Conservation (phyloP, 2,888 invertebrate genomes). For the Sthenelais limicola region DNA sequence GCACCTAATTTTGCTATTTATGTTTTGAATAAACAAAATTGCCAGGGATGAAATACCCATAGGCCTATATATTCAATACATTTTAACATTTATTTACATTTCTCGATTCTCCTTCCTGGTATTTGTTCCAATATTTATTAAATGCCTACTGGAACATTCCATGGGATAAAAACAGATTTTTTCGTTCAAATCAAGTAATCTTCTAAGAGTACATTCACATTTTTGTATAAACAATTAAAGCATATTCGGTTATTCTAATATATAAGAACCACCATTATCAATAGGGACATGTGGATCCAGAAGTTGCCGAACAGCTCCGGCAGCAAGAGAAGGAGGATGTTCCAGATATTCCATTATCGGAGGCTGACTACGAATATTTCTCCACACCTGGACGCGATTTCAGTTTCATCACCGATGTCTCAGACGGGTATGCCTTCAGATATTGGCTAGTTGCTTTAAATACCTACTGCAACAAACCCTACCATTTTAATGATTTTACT, state of each 20-base stretch:
- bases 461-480: too few species aligned
- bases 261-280: not conserved
- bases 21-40: too few species aligned
- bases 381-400: conserved; percentile 51
- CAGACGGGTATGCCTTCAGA: conserved; percentile 48
- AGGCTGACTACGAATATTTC: conserved; percentile 58
- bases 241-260: not conserved
- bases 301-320: conserved; percentile 37
- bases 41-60: too few species aligned
- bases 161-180: not conserved
- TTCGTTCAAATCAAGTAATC: not conserved
- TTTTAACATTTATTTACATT: not conserved
- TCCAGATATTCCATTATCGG: conserved; percentile 53
- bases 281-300: conserved; percentile 21
- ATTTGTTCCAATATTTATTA: not conserved
- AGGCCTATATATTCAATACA: too few species aligned
- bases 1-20: too few species aligned
- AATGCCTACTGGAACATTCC: too few species aligned
- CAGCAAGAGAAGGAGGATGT: conserved; percentile 9
- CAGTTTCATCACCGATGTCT: conserved; percentile 49
- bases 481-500: too few species aligned
- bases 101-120: not conserved
- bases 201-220: not conserved
- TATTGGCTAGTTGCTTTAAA: too few species aligned
- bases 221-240: not conserved